phyloP scores from a whole-genome alignment of 1,140 invertebrate species.

The Pseudomyrmex concolor region DNA sequence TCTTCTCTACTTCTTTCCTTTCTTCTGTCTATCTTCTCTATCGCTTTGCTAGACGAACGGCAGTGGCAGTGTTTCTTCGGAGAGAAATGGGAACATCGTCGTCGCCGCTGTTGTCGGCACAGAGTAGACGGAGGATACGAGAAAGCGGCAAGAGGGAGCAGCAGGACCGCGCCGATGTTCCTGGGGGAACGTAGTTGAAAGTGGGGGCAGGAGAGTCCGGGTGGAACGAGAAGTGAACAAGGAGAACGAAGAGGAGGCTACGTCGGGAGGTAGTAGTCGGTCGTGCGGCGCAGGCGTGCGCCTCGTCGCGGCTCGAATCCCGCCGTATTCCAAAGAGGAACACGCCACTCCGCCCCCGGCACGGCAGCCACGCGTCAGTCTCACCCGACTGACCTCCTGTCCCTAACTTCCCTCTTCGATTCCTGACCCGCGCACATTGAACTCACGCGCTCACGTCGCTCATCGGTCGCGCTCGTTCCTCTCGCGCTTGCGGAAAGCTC shows the following conservation, averaged over 20 bases:
- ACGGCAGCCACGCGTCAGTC: constrained; percentile 82
- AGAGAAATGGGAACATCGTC: constrained; percentile 54
- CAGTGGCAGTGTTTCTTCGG: constrained; percentile 25
- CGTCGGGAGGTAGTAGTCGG: constrained; percentile 44
- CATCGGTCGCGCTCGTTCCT: constrained; percentile 38
- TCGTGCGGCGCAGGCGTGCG: constrained; percentile 80
- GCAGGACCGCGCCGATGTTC: constrained; percentile 56
- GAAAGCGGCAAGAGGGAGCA: constrained; percentile 6
- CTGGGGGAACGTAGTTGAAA: constrained; percentile 45
- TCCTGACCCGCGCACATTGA: constrained; percentile 75
- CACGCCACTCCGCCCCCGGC: constrained; percentile 83
- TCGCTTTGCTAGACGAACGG: constrained; percentile 12
- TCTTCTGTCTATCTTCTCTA: constrained; percentile 2
- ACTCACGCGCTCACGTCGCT: constrained; percentile 64
- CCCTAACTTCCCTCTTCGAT: constrained; percentile 74
- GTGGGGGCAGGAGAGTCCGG: constrained; percentile 12
- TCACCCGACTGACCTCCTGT: constrained; percentile 80
- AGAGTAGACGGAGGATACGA: constrained; percentile 30
- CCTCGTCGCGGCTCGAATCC: constrained; percentile 80
- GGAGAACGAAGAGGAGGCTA: constrained; percentile 51
- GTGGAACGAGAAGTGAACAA: constrained; percentile 54
- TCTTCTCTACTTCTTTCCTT: not conserved
- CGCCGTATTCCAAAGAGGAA: constrained; percentile 82
- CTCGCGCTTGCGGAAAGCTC: constrained; percentile 16
- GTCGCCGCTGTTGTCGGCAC: constrained; percentile 31